A percentile compares a stretch with the other conserved stretches of the same genome.
These are phyloP conservation scores for Darevskia mixta DNA, from an alignment of 2,797 vertebrate species.

Conservation along the genomic window DNA sequence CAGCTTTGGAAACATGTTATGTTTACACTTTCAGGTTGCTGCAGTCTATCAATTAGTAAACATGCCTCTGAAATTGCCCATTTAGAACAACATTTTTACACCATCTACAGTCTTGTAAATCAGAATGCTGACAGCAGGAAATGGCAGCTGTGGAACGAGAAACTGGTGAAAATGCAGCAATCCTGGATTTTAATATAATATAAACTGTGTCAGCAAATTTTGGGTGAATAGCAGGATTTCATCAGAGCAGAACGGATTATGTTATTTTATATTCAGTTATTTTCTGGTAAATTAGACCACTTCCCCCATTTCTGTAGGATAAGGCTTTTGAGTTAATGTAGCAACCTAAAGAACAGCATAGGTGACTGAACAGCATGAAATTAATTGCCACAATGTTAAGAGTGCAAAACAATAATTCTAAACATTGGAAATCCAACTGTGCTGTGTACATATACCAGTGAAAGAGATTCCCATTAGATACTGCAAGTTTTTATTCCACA, in stretches of 20 bases:
- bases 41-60: conserved; percentile 76
- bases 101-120: conserved; percentile 76
- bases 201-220: conserved; percentile 81
- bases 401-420: conserved; percentile 59
- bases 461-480: neutral
- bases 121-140: conserved; percentile 87
- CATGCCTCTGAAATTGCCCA: conserved; percentile 70
- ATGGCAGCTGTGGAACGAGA: conserved; percentile 85
- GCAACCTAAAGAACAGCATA: conserved; percentile 44
- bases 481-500: neutral
- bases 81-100: conserved; percentile 74
- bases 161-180: conserved; percentile 82
- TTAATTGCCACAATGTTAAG: conserved; percentile 60
- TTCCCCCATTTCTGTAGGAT: conserved; percentile 38
- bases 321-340: conserved; percentile 50
- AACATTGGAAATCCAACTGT: conserved; percentile 38
- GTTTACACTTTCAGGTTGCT: conserved; percentile 71
- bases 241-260: conserved; percentile 75
- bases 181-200: conserved; percentile 85
- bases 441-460: neutral
- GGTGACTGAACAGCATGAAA: conserved; percentile 48
- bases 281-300: conserved; percentile 72
- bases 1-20: conserved; percentile 57
- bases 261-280: conserved; percentile 77
- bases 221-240: conserved; percentile 81